phyloP scores from a whole-genome alignment of 2,797 vertebrate species.

The Helarctos malayanus region DNA sequence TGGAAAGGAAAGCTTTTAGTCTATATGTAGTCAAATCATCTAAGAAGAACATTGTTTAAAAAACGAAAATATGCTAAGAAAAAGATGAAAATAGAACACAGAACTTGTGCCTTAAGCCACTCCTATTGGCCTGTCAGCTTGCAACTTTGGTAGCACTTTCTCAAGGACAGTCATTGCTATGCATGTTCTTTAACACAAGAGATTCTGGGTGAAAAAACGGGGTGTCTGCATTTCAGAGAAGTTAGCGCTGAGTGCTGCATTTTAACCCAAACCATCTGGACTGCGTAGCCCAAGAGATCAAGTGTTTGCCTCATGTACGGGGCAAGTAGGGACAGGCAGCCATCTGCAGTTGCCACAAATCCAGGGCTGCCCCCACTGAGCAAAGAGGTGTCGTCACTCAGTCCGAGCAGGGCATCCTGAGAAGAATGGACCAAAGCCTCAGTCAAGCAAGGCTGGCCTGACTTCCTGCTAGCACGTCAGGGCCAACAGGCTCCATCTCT shows the following conservation, averaged over 20 bases:
- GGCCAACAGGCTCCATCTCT: background rate
- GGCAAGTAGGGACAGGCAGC: background rate
- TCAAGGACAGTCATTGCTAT: background rate
- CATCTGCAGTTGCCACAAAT: background rate
- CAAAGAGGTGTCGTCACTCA: background rate
- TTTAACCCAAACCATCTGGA: background rate
- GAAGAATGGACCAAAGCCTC: background rate
- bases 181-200: background rate
- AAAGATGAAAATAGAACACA: slow-evolving; percentile 7
- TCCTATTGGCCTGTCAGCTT: background rate
- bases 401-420: background rate
- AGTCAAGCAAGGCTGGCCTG: background rate
- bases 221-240: background rate
- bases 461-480: background rate
- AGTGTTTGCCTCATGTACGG: background rate
- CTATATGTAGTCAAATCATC: background rate
- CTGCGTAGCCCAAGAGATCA: background rate
- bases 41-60: background rate
- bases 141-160: background rate
- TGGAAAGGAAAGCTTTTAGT: background rate
- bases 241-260: background rate
- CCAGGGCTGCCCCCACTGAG: background rate
- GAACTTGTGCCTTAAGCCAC: background rate
- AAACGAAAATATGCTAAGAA: background rate
- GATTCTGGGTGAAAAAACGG: background rate